Evolutionary conservation across 2,797 vertebrate species (phyloP).

Genomic region (Dromococcyx pavoninus): DNA sequence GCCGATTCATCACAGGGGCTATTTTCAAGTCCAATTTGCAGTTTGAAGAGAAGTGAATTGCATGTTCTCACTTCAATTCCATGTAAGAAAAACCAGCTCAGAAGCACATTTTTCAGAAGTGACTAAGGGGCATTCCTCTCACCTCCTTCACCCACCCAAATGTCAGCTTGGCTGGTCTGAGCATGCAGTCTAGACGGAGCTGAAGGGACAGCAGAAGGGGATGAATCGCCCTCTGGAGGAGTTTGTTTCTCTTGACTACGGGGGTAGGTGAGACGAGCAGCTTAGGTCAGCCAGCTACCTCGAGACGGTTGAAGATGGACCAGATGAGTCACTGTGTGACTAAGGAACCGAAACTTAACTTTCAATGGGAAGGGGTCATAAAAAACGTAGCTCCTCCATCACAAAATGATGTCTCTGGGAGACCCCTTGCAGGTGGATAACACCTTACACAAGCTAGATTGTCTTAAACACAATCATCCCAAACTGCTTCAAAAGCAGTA

Average conservation of each 20-base stretch:
- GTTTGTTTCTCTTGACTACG: conserved; percentile 28
- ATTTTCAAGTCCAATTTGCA: conserved; percentile 27
- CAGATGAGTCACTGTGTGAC: conserved; percentile 50
- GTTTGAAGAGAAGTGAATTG: conserved; percentile 30
- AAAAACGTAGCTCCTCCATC: neutral
- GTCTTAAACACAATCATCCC: neutral
- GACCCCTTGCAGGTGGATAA: neutral
- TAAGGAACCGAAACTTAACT: conserved; percentile 1
- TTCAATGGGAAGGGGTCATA: neutral
- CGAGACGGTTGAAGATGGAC: neutral
- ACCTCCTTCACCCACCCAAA: conserved; percentile 52
- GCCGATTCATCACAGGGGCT: conserved; percentile 23
- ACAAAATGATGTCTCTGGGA: neutral
- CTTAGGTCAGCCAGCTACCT: neutral
- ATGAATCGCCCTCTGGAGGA: conserved; percentile 18
- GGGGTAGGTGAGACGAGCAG: conserved; percentile 31
- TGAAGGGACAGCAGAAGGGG: neutral
- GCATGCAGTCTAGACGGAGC: conserved; percentile 24
- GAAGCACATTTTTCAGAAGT: conserved; percentile 53
- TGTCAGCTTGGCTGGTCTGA: conserved; percentile 33
- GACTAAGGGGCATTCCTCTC: conserved; percentile 62
- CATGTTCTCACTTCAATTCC: conserved; percentile 10
- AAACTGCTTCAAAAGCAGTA: neutral
- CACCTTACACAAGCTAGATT: neutral
- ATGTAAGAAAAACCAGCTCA: conserved; percentile 34